Conservation (phyloP, 2,888 invertebrate genomes). For the Thelaira solivaga region DNA sequence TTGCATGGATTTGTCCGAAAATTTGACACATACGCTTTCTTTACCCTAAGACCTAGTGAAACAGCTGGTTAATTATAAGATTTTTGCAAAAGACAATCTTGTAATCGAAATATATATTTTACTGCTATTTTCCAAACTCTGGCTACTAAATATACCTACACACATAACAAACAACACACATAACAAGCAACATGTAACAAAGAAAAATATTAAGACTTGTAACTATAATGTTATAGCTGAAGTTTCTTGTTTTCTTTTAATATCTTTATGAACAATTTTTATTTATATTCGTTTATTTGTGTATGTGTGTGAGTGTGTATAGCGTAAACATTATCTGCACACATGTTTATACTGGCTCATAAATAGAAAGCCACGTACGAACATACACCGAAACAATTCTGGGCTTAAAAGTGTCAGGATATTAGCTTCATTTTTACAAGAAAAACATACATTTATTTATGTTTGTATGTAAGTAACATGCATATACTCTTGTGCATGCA, state of each 20-base stretch:
- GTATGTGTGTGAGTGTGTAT: background rate
- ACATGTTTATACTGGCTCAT: background rate
- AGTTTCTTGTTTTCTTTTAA: background rate
- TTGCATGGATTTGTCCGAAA: no score
- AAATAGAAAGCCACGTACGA: background rate
- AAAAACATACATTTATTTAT: conserved; percentile 11
- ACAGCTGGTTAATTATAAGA: no score
- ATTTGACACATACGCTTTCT: no score
- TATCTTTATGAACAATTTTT: conserved; percentile 5
- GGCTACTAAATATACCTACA: no score
- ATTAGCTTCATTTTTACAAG: conserved; percentile 44
- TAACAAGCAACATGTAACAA: background rate
- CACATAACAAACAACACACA: no score
- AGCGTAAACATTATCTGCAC: background rate
- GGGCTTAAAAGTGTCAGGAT: conserved; percentile 55
- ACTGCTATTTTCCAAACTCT: no score
- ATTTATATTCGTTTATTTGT: no score
- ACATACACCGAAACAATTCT: conserved; percentile 2
- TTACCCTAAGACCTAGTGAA: no score
- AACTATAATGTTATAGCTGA: conserved; percentile 12
- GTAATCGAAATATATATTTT: no score
- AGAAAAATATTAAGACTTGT: conserved; percentile 20
- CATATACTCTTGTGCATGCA: background rate
- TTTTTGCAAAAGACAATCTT: no score
- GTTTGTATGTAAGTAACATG: background rate